Base-by-base conservation (phyloP, 2,888 invertebrate species). In the Schizotus pectinicornis region DNA sequence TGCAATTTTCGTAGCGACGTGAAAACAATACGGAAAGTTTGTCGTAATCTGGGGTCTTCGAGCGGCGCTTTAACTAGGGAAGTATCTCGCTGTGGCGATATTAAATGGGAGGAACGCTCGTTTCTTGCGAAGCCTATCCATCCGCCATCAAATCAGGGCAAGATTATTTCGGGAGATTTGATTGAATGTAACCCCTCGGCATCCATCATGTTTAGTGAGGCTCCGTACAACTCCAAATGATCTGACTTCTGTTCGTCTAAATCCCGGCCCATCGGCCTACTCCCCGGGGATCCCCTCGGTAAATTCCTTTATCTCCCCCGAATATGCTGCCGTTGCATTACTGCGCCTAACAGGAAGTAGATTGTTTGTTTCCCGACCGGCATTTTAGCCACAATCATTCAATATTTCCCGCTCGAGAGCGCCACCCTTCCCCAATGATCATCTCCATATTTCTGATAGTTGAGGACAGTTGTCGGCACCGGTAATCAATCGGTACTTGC, bases 161-260 rank as follows among this genome's bases (percentile, higher is more conserved):
- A 71, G 72, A 71, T 71, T 72, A 71, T 71, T 71, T 72, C 70
- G 64, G 68, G 67, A 70, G 69, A 71, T 72, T 72, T 72, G 72
- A 72, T 72, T 71, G 72, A 72, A 72, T 72, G 71, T 67, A 68
- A 68, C 71, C 72, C 71, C 69, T 67, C 66, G 70, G 64, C 73
- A 73, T 73, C 73, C 71, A 72, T 73, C 73, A 73, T 73, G 73
- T 73, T 72, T 71, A 72, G 70, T 67, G 68, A 69, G 69, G 67
- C 68, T 65, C 71, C 68, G 70, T 68, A 71, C 70, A 67, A 69
- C 67, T 71, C 68, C 70, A 68, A 73, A 71, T 72, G 71, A 72
- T 72, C 71, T 73, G 73, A 73, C 71, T 73, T 71, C 73, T 73
- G 73, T 71, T 71, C 67, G 67, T 67, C 71, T 68, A 71, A 71